Conservation (phyloP, 1,140 invertebrate genomes). For the Pararge aegeria region DNA sequence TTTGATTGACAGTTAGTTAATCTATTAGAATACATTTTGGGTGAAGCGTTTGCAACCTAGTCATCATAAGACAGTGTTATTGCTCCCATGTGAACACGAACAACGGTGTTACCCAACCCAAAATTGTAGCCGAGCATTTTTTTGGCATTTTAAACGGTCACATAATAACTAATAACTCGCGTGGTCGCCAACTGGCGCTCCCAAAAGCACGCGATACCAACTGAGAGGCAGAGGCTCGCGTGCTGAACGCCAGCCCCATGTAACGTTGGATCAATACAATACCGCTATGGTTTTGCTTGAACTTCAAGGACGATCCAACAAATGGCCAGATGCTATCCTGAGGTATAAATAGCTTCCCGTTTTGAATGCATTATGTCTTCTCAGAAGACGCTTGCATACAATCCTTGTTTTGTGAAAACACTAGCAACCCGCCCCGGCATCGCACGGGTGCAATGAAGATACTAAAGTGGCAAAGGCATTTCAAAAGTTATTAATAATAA, state of each 20-base stretch:
- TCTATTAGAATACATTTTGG: no score
- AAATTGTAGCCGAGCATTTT: conserved; percentile 4
- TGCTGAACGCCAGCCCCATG: conserved; percentile 35
- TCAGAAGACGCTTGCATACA: neutral
- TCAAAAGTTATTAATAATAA: no score
- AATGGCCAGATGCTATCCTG: conserved; percentile 14
- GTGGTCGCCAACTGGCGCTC: conserved; percentile 30
- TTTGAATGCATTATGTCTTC: neutral
- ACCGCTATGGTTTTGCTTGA: conserved; percentile 35
- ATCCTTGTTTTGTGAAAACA: neutral
- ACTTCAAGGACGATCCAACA: conserved; percentile 30
- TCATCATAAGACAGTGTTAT: no score
- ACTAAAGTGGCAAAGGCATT: no score
- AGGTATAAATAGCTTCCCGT: neutral
- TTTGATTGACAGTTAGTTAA: no score
- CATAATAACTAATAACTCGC: conserved; percentile 12
- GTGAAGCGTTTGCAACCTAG: no score
- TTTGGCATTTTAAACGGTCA: conserved; percentile 5
- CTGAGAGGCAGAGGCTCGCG: conserved; percentile 31
- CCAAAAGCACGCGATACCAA: conserved; percentile 33
- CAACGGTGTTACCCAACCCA: neutral
- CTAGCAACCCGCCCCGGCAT: no score
- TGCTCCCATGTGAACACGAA: neutral
- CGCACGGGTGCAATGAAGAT: no score
- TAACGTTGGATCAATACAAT: conserved; percentile 42